These are phyloP conservation scores for Morone chrysops DNA, from an alignment of 2,113 vertebrate genomes.

Conservation along the genomic window DNA sequence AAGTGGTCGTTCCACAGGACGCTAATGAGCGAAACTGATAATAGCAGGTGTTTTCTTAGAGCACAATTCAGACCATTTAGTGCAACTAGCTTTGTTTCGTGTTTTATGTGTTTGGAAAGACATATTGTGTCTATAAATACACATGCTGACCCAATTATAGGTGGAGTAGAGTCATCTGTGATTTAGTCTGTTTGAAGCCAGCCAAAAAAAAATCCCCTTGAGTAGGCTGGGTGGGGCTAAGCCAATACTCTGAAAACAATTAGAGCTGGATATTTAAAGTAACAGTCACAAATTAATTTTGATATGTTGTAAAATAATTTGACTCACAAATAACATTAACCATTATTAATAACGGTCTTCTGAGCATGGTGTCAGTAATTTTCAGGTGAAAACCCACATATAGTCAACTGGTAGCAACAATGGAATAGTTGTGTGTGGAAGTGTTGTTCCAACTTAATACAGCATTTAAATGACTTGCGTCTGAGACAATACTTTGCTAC, in stretches of 20 bases:
- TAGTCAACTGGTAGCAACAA: background rate
- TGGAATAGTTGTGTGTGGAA: background rate
- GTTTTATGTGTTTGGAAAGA: slow-evolving; percentile 56
- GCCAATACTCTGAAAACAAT: slow-evolving; percentile 61
- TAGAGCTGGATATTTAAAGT: slow-evolving; percentile 50
- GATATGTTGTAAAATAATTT: slow-evolving; percentile 1
- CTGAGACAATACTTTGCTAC: background rate
- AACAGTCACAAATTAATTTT: slow-evolving; percentile 1
- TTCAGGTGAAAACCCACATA: background rate
- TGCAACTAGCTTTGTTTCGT: slow-evolving; percentile 41
- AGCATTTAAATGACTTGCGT: background rate
- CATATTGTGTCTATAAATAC: slow-evolving; percentile 73
- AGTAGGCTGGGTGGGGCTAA: slow-evolving; percentile 47
- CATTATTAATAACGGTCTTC: no score
- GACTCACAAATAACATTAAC: background rate
- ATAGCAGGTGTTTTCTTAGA: slow-evolving; percentile 49
- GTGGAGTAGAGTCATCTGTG: slow-evolving; percentile 70
- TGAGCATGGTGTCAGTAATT: background rate
- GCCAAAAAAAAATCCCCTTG: slow-evolving; percentile 55
- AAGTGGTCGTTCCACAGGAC: slow-evolving; percentile 30
- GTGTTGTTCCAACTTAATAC: background rate
- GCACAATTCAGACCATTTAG: slow-evolving; percentile 55
- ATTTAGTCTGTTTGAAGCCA: slow-evolving; percentile 68
- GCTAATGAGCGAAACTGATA: slow-evolving; percentile 55
- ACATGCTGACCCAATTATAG: slow-evolving; percentile 78